These are phyloP conservation scores for Morone chrysops DNA, from an alignment of 2,113 vertebrate species.

Conservation along the genomic window DNA sequence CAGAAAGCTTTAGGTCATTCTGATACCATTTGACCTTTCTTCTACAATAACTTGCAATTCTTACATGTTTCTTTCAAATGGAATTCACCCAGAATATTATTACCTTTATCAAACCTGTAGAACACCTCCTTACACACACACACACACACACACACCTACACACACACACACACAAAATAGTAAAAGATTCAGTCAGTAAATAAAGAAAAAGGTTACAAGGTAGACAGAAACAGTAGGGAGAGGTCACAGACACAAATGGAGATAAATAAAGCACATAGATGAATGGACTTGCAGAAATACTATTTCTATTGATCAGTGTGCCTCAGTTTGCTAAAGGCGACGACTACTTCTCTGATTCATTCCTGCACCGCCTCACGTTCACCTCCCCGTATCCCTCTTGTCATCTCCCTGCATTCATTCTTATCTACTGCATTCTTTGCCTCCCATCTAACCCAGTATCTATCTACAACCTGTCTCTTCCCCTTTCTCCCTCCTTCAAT, in stretches of 20 bases:
- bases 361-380: slow-evolving; percentile 1
- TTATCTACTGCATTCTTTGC: slow-evolving; percentile 29
- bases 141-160: not conserved
- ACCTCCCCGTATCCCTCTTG: slow-evolving; percentile 28
- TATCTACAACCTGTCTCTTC: slow-evolving; percentile 12
- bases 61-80: not conserved
- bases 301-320: slow-evolving; percentile 51
- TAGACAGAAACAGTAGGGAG: not conserved
- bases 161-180: not conserved
- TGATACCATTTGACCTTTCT: slow-evolving; percentile 32
- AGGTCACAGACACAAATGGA: slow-evolving; percentile 28
- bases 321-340: slow-evolving; percentile 23
- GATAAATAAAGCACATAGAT: slow-evolving; percentile 25
- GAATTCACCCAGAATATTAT: not conserved
- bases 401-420: slow-evolving; percentile 33
- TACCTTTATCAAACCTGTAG: not conserved
- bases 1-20: slow-evolving; percentile 15
- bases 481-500: not conserved
- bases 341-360: slow-evolving; percentile 46
- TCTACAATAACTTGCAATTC: not conserved
- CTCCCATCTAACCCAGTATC: slow-evolving; percentile 32
- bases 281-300: slow-evolving; percentile 46
- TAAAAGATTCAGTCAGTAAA: not conserved
- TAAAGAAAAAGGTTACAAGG: slow-evolving; percentile 14
- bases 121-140: not conserved